phyloP scores from a whole-genome alignment of 2,888 invertebrate genomes.

The Noctua janthina region DNA sequence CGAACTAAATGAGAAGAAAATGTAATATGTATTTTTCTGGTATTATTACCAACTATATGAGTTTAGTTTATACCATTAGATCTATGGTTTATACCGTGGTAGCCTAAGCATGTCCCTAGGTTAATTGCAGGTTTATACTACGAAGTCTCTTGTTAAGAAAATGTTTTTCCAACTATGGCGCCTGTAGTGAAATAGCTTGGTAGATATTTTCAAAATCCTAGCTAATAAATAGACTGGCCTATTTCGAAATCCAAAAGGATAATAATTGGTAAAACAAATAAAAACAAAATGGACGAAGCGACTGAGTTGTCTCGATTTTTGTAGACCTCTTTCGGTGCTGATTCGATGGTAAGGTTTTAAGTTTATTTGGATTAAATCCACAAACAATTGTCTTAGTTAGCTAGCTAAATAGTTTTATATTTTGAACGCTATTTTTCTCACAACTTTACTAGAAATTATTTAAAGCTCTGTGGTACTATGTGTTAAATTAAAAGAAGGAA shows the following conservation, averaged over 20 bases:
- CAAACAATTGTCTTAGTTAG: not conserved
- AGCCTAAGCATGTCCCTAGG: not conserved
- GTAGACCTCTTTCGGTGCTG: not conserved
- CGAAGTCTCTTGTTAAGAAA: not conserved
- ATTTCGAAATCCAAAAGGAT: not conserved
- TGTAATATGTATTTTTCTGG: not conserved
- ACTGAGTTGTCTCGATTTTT: not conserved
- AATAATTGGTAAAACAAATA: not conserved
- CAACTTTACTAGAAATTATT: not conserved
- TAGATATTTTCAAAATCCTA: not conserved
- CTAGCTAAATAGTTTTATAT: not conserved
- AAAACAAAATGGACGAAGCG: not conserved
- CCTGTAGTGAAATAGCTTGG: not conserved
- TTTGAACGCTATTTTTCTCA: not conserved
- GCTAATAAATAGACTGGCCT: not conserved
- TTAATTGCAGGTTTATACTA: not conserved
- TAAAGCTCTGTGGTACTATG: not conserved
- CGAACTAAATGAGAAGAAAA: constrained; percentile 2
- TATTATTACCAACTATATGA: not conserved
- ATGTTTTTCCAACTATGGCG: not conserved
- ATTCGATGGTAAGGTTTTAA: not conserved
- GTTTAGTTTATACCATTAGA: not conserved
- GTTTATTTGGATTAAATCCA: constrained; percentile 4
- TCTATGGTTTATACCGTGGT: not conserved
- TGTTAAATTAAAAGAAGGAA: not conserved